Percentiles rank a stretch among this genome's conserved stretches.
These are phyloP conservation scores for Sebastes trivittatus DNA, from an alignment of 2,797 vertebrate species.

Conservation along the genomic window DNA sequence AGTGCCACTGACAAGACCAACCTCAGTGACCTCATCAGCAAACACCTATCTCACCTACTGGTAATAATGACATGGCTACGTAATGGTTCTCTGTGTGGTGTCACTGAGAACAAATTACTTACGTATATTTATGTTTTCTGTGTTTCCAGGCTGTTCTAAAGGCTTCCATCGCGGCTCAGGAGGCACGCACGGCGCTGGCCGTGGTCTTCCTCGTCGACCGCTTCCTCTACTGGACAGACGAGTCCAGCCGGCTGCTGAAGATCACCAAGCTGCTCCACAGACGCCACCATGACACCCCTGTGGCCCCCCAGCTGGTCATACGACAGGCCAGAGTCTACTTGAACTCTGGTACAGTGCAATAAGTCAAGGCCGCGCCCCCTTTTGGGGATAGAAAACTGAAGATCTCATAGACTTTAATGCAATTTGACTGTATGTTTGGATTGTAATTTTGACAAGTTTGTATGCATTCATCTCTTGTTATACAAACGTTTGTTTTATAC, in stretches of 20 bases:
- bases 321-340: conserved; percentile 90
- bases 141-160: conserved; percentile 83
- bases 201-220: conserved; percentile 90
- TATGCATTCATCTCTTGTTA: too few species aligned
- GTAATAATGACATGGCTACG: conserved; percentile 73
- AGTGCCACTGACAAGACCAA: conserved; percentile 90
- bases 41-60: conserved; percentile 86
- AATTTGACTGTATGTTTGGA: too few species aligned
- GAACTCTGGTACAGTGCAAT: conserved; percentile 83
- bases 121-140: not conserved
- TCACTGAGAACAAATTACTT: not conserved
- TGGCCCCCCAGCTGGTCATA: conserved; percentile 93
- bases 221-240: conserved; percentile 91
- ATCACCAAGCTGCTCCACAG: conserved; percentile 87
- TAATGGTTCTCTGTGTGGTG: not conserved
- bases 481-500: too few species aligned
- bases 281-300: conserved; percentile 75
- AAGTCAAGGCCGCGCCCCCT: too few species aligned
- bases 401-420: too few species aligned
- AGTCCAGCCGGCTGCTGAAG: conserved; percentile 85
- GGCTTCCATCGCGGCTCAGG: conserved; percentile 81
- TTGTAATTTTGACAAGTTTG: too few species aligned
- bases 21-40: conserved; percentile 87
- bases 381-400: too few species aligned
- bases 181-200: conserved; percentile 80